These are phyloP conservation scores for Scaptomyza montana DNA, from an alignment of 1,140 invertebrate species.

Conservation along the genomic window DNA sequence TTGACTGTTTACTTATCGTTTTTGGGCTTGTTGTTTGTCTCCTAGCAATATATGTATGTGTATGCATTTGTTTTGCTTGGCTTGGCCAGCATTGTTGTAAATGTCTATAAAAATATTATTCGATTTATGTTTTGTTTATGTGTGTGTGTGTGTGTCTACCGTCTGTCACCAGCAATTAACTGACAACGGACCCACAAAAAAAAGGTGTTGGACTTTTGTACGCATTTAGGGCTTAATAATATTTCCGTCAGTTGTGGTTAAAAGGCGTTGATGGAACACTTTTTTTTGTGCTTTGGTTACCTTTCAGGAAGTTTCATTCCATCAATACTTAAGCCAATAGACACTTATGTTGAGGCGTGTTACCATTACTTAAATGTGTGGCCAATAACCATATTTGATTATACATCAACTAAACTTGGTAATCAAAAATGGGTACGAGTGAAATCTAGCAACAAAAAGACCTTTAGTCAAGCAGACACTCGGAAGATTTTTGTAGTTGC, in stretches of 20 bases:
- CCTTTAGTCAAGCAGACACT: background rate
- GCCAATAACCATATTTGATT: conserved; percentile 15
- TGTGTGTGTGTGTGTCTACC: conserved; percentile 34
- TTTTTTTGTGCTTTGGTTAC: conserved; percentile 54
- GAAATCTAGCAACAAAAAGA: background rate
- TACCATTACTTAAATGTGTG: conserved; percentile 6
- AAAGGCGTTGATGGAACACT: conserved; percentile 57
- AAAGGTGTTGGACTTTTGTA: conserved; percentile 38
- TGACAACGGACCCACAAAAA: conserved; percentile 38
- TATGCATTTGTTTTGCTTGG: conserved; percentile 50
- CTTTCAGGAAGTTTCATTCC: conserved; percentile 52
- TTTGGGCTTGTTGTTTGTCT: conserved; percentile 65
- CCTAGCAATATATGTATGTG: background rate
- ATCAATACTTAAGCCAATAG: conserved; percentile 11
- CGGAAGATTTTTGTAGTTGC: too few species aligned
- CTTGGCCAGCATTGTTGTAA: conserved; percentile 59
- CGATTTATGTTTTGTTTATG: conserved; percentile 56
- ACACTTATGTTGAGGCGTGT: conserved; percentile 4
- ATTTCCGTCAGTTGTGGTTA: conserved; percentile 37
- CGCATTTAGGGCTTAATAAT: conserved; percentile 32
- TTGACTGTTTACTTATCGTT: conserved; percentile 72
- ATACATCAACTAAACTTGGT: conserved; percentile 5
- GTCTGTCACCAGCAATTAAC: conserved; percentile 80
- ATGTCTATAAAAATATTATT: conserved; percentile 80
- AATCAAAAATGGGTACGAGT: background rate